These are phyloP conservation scores for Caenorhabditis wallacei DNA, from an alignment of 2,888 invertebrate genomes.

Conservation along the genomic window DNA sequence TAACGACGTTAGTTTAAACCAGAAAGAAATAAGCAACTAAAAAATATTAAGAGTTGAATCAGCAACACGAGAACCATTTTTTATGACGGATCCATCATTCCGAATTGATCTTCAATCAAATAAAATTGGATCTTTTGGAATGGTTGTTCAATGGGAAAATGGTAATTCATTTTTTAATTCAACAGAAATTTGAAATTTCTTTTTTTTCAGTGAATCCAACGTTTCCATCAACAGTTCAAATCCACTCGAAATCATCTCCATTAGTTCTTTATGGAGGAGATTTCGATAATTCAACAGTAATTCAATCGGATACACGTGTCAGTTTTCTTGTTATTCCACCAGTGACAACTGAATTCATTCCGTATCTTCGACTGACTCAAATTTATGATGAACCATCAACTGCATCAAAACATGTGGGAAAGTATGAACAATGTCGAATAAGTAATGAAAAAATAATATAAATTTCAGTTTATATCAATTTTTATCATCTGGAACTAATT, in stretches of 20 bases:
- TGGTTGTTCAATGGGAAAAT: conserved; percentile 23
- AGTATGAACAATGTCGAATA: background rate
- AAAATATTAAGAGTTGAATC: background rate
- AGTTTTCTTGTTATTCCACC: conserved; percentile 19
- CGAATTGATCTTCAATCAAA: conserved; percentile 4
- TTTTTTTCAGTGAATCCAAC: conserved; percentile 18
- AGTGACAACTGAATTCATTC: background rate
- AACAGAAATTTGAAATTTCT: too few relatives aligned
- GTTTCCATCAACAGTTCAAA: background rate
- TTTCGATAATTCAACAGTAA: conserved; percentile 10
- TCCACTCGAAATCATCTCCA: conserved; percentile 16
- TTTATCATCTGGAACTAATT: background rate
- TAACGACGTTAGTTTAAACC: conserved; percentile 10
- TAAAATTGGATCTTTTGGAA: conserved; percentile 9
- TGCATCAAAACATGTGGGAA: conserved; percentile 18
- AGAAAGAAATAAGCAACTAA: background rate
- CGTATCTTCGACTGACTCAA: conserved; percentile 25
- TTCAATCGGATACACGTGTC: conserved; percentile 5
- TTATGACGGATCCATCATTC: conserved; percentile 23
- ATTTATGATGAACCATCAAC: conserved; percentile 21
- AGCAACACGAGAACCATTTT: conserved; percentile 11
- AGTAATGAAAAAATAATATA: background rate
- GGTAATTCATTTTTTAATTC: too few relatives aligned
- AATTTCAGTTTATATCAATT: conserved; percentile 37
- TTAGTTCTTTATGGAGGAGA: conserved; percentile 3